phyloP scores from a whole-genome alignment of 2,113 vertebrate genomes.

The Sebastes schlegelii region DNA sequence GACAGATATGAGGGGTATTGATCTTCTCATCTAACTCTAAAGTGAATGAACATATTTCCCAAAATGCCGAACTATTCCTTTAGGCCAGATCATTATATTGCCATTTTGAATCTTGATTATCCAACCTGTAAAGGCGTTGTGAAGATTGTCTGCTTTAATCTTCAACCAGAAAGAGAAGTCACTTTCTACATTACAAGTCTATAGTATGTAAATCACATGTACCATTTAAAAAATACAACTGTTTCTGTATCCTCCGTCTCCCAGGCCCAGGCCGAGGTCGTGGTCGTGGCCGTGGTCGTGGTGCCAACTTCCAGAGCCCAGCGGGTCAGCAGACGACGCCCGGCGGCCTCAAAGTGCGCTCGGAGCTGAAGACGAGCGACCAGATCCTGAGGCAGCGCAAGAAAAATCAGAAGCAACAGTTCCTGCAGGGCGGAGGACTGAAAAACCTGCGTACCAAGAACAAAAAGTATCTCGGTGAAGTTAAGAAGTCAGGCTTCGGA shows the following conservation, averaged over 20 bases:
- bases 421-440: conserved; percentile 91
- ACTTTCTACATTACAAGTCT: not conserved
- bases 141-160: not conserved
- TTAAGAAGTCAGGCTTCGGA: conserved; percentile 91
- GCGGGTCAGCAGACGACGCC: conserved; percentile 23
- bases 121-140: not conserved
- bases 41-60: not conserved
- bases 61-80: not conserved
- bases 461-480: conserved; percentile 83
- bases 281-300: conserved; percentile 62
- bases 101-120: not conserved
- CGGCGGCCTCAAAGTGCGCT: conserved; percentile 72
- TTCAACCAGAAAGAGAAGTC: not conserved
- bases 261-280: conserved; percentile 42
- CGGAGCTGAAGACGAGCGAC: conserved; percentile 90
- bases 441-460: conserved; percentile 85
- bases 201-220: not conserved
- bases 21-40: not conserved
- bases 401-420: conserved; percentile 86
- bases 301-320: conserved; percentile 13
- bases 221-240: no score
- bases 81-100: not conserved
- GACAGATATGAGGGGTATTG: not conserved
- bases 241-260: not conserved
- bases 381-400: conserved; percentile 95